These are phyloP conservation scores for Ptilorrhoa leucosticta DNA, from an alignment of 2,113 vertebrate species.

Conservation along the genomic window DNA sequence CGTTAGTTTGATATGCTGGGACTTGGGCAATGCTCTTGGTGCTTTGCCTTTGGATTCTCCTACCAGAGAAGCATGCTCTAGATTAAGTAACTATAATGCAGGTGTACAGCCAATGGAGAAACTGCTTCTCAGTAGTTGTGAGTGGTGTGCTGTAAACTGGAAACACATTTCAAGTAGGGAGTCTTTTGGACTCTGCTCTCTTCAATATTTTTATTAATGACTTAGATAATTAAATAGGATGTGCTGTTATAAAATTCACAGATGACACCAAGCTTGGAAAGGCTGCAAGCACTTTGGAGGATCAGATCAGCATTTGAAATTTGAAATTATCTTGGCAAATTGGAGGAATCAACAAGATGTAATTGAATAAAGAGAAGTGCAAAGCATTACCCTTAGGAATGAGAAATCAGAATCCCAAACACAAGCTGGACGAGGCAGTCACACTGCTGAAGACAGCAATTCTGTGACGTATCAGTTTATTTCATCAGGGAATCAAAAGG, in stretches of 20 bases:
- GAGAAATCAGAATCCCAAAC: neutral
- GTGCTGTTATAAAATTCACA: neutral
- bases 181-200: neutral
- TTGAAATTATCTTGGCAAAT: neutral
- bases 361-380: neutral
- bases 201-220: conserved; percentile 18
- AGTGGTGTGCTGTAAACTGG: neutral
- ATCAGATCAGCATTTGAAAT: conserved; percentile 2
- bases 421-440: neutral
- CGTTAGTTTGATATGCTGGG: neutral
- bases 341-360: neutral
- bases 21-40: neutral
- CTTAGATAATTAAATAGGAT: neutral
- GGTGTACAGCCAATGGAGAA: neutral
- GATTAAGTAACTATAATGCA: neutral
- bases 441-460: neutral
- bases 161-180: neutral
- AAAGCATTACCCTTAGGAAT: neutral
- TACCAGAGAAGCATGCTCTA: neutral
- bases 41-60: neutral
- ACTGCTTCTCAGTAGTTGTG: neutral
- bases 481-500: neutral
- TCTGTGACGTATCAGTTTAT: neutral
- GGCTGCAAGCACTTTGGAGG: neutral
- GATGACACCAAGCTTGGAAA: neutral